Conservation (phyloP, 2,797 vertebrate species). For the Propithecus perrieri region DNA sequence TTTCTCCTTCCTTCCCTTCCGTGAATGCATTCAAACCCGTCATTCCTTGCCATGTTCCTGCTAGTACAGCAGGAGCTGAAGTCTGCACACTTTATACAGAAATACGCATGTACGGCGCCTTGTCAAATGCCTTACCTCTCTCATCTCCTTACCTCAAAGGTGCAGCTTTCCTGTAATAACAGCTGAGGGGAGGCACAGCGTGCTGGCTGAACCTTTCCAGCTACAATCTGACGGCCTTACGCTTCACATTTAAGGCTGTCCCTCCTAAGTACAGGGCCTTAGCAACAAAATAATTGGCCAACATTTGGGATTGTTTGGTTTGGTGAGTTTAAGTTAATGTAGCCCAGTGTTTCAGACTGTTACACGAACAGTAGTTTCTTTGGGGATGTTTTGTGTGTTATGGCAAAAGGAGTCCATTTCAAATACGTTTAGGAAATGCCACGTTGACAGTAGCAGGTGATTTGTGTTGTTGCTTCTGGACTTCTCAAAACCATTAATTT, state of each 20-base stretch:
- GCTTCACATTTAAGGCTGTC: background rate
- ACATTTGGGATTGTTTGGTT: background rate
- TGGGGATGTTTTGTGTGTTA: background rate
- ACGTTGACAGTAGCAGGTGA: background rate
- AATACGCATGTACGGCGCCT: fast-evolving
- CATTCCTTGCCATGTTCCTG: background rate
- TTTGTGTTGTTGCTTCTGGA: background rate
- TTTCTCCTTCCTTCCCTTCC: background rate
- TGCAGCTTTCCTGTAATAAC: background rate
- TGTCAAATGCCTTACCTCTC: background rate
- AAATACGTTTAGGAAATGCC: background rate
- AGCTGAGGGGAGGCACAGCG: background rate
- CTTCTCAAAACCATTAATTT: background rate
- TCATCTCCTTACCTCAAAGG: background rate
- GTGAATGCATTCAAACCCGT: background rate
- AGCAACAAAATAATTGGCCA: background rate
- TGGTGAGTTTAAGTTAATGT: background rate
- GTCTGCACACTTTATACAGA: background rate
- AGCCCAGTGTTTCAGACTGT: background rate
- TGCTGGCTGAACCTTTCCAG: background rate
- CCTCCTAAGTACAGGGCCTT: background rate
- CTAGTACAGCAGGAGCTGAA: background rate
- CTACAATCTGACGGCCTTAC: background rate
- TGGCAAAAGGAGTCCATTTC: background rate
- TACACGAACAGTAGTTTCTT: background rate